phyloP scores from a whole-genome alignment of 2,888 invertebrate species.

The Ophion slaviceki region DNA sequence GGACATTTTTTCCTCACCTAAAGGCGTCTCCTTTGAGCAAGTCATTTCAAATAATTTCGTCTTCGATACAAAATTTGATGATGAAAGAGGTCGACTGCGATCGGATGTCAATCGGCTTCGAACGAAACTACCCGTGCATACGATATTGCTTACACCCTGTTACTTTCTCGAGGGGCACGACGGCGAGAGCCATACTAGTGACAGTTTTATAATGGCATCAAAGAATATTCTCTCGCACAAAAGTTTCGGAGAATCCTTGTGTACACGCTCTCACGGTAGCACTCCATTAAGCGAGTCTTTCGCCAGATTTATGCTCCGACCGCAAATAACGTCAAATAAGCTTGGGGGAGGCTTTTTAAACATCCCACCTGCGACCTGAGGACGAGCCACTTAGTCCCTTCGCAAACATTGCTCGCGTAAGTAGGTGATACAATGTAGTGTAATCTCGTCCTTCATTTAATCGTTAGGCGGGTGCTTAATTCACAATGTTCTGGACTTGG shows the following conservation, averaged over 20 bases:
- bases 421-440: constrained; percentile 37
- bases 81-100: background rate
- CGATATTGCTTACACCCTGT: constrained; percentile 27
- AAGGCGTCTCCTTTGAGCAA: no score
- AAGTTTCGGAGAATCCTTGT: constrained; percentile 56
- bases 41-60: background rate
- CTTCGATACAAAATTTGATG: background rate
- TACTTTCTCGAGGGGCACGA: constrained; percentile 54
- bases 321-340: background rate
- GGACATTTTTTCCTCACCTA: no score
- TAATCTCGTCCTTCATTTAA: constrained; percentile 40
- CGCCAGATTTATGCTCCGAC: constrained; percentile 58
- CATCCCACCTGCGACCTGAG: constrained; percentile 44
- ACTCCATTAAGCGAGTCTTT: constrained; percentile 59
- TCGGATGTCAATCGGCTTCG: background rate
- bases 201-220: constrained; percentile 74
- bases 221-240: constrained; percentile 70
- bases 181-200: constrained; percentile 65
- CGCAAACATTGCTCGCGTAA: constrained; percentile 29
- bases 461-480: background rate
- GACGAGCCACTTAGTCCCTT: constrained; percentile 27
- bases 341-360: constrained; percentile 21
- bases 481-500: background rate
- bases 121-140: constrained; percentile 7
- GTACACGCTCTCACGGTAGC: constrained; percentile 37